Evolutionary conservation across 2,888 invertebrate genomes (phyloP), one percentile per base, ranked within the genome.

Genomic region (Athalia cordata): DNA sequence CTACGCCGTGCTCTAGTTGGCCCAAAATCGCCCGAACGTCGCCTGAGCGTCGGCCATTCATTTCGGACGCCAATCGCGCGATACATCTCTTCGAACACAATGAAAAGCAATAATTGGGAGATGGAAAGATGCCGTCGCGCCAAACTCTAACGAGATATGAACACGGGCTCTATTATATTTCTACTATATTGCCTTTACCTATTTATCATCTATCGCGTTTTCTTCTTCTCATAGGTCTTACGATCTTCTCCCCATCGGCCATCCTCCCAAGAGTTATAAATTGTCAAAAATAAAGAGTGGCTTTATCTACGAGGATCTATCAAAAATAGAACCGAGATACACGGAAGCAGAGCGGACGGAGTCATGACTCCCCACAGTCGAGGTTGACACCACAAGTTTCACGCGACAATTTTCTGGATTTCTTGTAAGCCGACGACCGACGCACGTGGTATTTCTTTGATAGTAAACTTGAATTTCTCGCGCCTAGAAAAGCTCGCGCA

Each of bases 51-150:
- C 52, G 62, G 29, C 75, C 75, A 75, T 75, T 52, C 75, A 75
- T 75, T 75, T 64, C 50, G 59, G 50, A 64, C 75, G 75, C 64
- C 75, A 75, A 75, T 75, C 75, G 64, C 75, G 49, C 75, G 75
- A 75, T 75, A 75, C 75, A 75, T 75, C 64, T 75, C 62, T 8
- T 50, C 62, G 75, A 64, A 62, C 75, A 75, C 75, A 64, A 75
- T 75, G 75, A 75, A 75, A 75, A 75, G 64, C 64, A 75, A 75
- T 64, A 75, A 75, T 75, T 75, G 75, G 75, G 75, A 64, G 59
- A 72, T 59, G 57, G 72, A 59, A 72, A 59, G 72, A 72, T 47
- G 59, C 47, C 72, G 55, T 55, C 13, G 50, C 57, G 57, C 70
- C 70, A 55, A 55, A 70, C 57, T 45, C 7, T 72, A 72, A 72